These are phyloP conservation scores for Cryptoblepharus egeriae DNA, from an alignment of 2,797 vertebrate species.

Conservation along the genomic window DNA sequence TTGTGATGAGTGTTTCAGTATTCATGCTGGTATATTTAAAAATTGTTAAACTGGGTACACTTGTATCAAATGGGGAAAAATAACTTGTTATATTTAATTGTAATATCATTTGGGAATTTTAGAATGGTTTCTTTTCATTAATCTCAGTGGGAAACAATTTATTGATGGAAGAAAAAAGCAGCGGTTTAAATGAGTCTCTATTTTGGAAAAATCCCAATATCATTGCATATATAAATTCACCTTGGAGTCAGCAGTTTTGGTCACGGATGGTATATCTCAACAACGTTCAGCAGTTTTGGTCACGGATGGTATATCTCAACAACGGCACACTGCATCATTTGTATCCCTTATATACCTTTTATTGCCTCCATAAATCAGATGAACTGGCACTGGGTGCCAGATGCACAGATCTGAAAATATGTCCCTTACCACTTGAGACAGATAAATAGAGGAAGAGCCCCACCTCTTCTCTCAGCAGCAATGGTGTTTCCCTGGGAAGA, in stretches of 20 bases:
- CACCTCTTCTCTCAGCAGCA: not conserved
- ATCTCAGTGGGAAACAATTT: constrained; percentile 27
- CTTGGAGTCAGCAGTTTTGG: constrained; percentile 70
- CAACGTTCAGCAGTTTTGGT: constrained; percentile 69
- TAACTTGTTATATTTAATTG: not conserved
- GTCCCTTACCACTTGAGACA: fast-evolving
- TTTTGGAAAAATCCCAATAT: constrained; percentile 58
- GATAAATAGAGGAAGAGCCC: not conserved
- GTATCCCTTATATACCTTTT: constrained; percentile 44
- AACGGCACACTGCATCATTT: constrained; percentile 53
- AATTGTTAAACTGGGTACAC: not conserved
- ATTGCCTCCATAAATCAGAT: constrained; percentile 57
- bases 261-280: constrained; percentile 55
- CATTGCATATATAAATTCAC: constrained; percentile 66
- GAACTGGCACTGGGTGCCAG: constrained; percentile 45
- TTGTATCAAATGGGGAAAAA: not conserved
- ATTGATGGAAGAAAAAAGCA: constrained; percentile 16
- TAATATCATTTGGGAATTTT: not conserved
- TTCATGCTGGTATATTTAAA: not conserved
- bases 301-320: constrained; percentile 51
- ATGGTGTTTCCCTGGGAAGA: not conserved
- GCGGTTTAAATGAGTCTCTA: constrained; percentile 41
- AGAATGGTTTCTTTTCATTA: not conserved
- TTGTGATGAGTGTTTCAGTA: too few species aligned
- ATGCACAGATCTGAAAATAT: constrained; percentile 38